phyloP scores from a whole-genome alignment of 2,888 invertebrate genomes.

The Limnephilus rhombicus region DNA sequence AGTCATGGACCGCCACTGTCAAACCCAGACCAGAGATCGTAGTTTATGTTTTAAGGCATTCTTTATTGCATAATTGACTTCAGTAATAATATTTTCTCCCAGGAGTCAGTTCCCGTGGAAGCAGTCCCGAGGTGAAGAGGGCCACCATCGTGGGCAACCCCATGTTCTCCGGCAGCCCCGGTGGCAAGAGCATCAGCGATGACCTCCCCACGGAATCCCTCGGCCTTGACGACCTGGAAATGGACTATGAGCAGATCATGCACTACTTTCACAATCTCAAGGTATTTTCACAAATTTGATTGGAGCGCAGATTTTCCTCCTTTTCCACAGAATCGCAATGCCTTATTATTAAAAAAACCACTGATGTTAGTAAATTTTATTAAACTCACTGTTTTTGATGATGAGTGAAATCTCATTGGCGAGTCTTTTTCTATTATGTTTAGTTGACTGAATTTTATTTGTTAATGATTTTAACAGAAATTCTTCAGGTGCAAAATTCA shows the following conservation, averaged over 20 bases:
- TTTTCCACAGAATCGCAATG: not conserved
- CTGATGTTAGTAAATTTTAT: not conserved
- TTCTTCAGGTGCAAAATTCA: conserved; percentile 34
- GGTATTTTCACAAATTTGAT: conserved; percentile 75
- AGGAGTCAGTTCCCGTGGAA: conserved; percentile 72
- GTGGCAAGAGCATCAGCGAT: conserved; percentile 74
- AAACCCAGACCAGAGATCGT: not conserved
- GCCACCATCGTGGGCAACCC: conserved; percentile 93
- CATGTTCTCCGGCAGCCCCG: conserved; percentile 83
- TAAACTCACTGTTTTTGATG: not conserved
- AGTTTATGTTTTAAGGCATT: not conserved
- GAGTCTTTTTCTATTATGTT: conserved; percentile 5
- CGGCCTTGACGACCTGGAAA: conserved; percentile 90
- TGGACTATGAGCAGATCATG: conserved; percentile 99
- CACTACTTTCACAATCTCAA: conserved; percentile 98
- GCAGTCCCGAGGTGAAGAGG: conserved; percentile 84
- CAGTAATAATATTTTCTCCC: conserved; percentile 43
- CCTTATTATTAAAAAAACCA: not conserved
- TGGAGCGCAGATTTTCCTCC: not conserved
- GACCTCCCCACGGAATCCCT: conserved; percentile 80
- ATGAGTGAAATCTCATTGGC: not conserved
- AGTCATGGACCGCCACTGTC: no score
- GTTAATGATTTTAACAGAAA: conserved; percentile 30
- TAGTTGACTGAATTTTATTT: conserved; percentile 5
- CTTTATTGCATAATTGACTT: not conserved